Conservation (phyloP, 53 echinoderm and acorn worm species). For the Pentamera pediparva region DNA sequence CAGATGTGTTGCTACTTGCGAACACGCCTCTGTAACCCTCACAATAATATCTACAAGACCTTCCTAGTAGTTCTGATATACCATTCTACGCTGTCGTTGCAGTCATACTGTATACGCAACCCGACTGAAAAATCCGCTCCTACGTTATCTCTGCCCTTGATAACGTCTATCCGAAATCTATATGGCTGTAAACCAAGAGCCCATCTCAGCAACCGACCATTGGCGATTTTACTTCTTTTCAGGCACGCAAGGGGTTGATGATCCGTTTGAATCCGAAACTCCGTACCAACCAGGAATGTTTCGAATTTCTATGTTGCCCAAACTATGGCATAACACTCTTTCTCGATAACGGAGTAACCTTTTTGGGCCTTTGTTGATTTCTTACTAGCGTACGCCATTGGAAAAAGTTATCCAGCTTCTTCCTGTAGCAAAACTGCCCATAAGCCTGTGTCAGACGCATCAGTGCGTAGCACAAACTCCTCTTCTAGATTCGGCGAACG, state of each 20-base stretch:
- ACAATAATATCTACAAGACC: too few species aligned
- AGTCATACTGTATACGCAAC: too few species aligned
- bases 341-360: neutral
- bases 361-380: slow-evolving; percentile 7
- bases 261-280: slow-evolving; percentile 8
- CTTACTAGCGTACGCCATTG: slow-evolving; percentile 32
- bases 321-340: slow-evolving; percentile 17
- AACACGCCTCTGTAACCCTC: too few species aligned
- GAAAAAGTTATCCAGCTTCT: slow-evolving; percentile 14
- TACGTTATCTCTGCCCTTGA: slow-evolving; percentile 1
- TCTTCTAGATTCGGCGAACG: slow-evolving; percentile 16
- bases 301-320: slow-evolving; percentile 23
- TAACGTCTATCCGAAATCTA: neutral
- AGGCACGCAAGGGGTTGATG: slow-evolving; percentile 15
- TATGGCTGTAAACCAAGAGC: neutral
- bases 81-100: neutral
- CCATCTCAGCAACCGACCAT: neutral
- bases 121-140: slow-evolving; percentile 12
- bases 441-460: slow-evolving; percentile 38
- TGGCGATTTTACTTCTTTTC: neutral
- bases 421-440: slow-evolving; percentile 42
- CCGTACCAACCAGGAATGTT: neutral
- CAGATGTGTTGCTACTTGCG: too few species aligned
- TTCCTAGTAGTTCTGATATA: too few species aligned
- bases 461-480: slow-evolving; percentile 25